These are phyloP conservation scores for Lagorchestes hirsutus DNA, from an alignment of 2,797 vertebrate species.

Conservation along the genomic window DNA sequence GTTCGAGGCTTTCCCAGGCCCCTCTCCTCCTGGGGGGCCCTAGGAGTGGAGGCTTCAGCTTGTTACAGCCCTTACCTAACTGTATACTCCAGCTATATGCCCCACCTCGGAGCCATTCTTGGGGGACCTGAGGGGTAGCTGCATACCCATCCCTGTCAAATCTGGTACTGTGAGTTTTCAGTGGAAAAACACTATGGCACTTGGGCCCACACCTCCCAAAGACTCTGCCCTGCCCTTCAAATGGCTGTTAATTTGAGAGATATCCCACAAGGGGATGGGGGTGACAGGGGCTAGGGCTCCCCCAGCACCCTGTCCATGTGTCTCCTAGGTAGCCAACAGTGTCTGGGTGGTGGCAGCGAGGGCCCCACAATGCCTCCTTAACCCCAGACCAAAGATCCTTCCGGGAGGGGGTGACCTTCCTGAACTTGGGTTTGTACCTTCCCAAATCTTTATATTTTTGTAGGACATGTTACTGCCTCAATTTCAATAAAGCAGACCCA, in stretches of 20 bases:
- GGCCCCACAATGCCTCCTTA: background rate
- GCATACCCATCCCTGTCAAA: background rate
- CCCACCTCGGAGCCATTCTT: background rate
- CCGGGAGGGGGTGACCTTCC: background rate
- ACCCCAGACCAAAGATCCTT: slow-evolving; percentile 71
- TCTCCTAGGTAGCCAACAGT: background rate
- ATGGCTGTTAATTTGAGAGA: background rate
- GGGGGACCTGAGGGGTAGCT: slow-evolving; percentile 1
- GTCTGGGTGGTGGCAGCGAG: background rate
- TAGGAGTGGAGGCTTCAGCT: background rate
- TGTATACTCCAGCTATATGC: background rate
- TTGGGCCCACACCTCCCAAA: background rate
- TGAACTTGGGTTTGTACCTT: slow-evolving; percentile 72
- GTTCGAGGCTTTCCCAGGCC: background rate
- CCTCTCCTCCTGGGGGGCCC: background rate
- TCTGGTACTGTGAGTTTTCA: slow-evolving; percentile 56
- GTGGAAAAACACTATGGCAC: background rate
- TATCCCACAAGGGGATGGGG: background rate
- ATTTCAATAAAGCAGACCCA: slow-evolving; percentile 66
- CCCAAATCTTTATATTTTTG: slow-evolving; percentile 81
- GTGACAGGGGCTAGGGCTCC: background rate
- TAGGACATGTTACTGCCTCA: slow-evolving; percentile 73
- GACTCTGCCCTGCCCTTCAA: background rate
- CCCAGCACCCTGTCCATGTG: background rate
- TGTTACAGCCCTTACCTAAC: slow-evolving; percentile 44